Evolutionary conservation across 2,888 invertebrate species (phyloP), one percentile per base, ranked within the genome.

Genomic region (Synergus laeviventris): DNA sequence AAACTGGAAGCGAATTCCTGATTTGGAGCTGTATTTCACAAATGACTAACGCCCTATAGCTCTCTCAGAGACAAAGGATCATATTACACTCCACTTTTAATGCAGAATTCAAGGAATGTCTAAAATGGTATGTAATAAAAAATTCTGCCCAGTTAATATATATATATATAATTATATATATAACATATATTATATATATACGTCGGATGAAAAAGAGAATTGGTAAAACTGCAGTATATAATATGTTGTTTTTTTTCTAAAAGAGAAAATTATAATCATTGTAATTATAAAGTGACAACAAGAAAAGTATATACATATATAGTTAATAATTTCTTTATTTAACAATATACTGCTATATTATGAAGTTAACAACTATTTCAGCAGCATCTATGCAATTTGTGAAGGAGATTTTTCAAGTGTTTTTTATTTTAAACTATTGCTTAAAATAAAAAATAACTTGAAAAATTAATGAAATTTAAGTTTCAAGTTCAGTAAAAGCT

Each of bases 1-100:
- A 31, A 36, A 38, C n/a, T 61, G 61, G 16, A 36, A 61, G 16
- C 36, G 36, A 38, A 38, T 61, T 4, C 61, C 61, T 18, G 61
- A 61, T 61, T 61, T 12, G 31, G 70, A 45, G 31, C 14, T 49
- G 14, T 8, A 39, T 70, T 70, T 70, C 70, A 70, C 45, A 14
- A 45, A 45, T 49, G 70, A 70, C 70, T 70, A 70, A 70, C 49
- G 31, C 36, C 49, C 70, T 49, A 11, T 49, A 11, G 8, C 24
- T 49, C n/a, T 21, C 12, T 24, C 12, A 66, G 45, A 66, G 45
- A 66, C 66, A 70, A 70, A 70, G 49, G 31, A 70, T 45, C 45
- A 70, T 16, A 36, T 70, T 16, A 70, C 21, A 21, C 11, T 45
- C n/a, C 31, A 70, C n/a, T 49, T 24, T n/a, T 36, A 45, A 49